A percentile compares a stretch with the other conserved stretches of the same genome.
phyloP scores from a whole-genome alignment of 2,113 vertebrate species.

The Tautogolabrus adspersus region DNA sequence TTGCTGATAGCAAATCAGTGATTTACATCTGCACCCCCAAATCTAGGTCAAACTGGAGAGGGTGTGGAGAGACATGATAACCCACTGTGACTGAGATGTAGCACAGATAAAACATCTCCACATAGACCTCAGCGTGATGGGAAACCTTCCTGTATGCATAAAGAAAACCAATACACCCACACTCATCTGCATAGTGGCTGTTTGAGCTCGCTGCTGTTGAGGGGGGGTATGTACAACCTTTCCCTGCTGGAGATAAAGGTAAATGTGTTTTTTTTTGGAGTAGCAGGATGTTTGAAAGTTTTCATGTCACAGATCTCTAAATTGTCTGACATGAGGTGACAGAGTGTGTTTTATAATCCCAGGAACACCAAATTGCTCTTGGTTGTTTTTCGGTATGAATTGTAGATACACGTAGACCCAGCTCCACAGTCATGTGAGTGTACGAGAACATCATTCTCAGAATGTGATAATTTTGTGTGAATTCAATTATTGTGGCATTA shows the following conservation, averaged over 20 bases:
- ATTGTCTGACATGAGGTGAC: constrained; percentile 15
- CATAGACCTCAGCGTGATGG: constrained; percentile 51
- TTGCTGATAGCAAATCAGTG: constrained; percentile 62
- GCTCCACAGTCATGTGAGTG: background rate
- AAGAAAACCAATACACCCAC: constrained; percentile 51
- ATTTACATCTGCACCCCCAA: constrained; percentile 65
- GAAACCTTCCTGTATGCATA: constrained; percentile 39
- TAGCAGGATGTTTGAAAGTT: background rate
- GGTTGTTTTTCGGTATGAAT: constrained; percentile 1
- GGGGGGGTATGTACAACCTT: constrained; percentile 14
- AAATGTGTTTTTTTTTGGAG: constrained; percentile 6
- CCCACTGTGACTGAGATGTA: constrained; percentile 74
- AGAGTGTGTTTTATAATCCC: background rate
- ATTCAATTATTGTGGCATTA: constrained; percentile 3
- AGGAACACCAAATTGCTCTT: background rate
- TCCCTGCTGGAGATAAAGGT: constrained; percentile 14
- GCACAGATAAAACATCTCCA: constrained; percentile 68
- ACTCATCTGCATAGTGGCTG: constrained; percentile 52
- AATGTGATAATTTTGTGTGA: constrained; percentile 14
- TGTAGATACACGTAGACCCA: background rate
- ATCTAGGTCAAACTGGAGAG: constrained; percentile 75
- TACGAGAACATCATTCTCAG: background rate
- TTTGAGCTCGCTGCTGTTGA: constrained; percentile 2
- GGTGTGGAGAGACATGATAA: constrained; percentile 59
- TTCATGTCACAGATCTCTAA: constrained; percentile 27